Base-by-base conservation (phyloP, 2,888 invertebrate genomes). In the Mesoligia furuncula region DNA sequence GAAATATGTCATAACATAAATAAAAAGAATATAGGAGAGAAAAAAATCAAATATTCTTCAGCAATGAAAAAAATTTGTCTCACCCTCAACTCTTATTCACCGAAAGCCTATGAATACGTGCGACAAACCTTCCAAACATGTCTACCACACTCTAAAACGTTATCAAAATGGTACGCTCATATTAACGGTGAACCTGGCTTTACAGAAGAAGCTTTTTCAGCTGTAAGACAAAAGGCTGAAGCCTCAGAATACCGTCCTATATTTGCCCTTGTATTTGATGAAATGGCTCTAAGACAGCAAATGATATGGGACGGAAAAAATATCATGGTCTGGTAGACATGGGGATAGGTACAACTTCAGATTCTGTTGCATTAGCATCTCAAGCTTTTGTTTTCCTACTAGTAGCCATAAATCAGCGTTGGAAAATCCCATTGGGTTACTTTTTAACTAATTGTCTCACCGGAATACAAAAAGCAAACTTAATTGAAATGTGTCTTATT, bases 121-220 rank as follows among this genome's bases (percentile, higher is more conserved):
- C 45, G 61, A 48, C 61, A 48, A 48, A 71, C 61, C 11, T 71
- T 61, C 31, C 71, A 6, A 71, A 61, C 71, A 13, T 71, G 61
- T 71, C 71, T 71, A 61, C 61, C 71, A 61, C 61, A 61, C 71
- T 4, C 61, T 24, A 45, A 70, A 59, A 64, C 51, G 1, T 54
- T 73, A 51, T 2, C 45, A 1, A 62, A 64, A 51, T 72, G 36
- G 64, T 51, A 39, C 48, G 45, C 72, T 2, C 62, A 72, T 51
- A 54, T 73, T 51, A 73, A 73, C 45, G 64, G 72, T 64, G 72
- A 64, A 73, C 64, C 64, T 64, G 72, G 51, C 3, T 73, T 73
- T 51, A 73, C 64, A 39, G 64, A 64, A 51, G 72, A 73, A 64
- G 36, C 72, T 64, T 62, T 72, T 51, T n/a, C 31, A 72, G 62